Evolutionary conservation across 2,888 invertebrate genomes (phyloP).

Genomic region (Athripsodes cinereus): DNA sequence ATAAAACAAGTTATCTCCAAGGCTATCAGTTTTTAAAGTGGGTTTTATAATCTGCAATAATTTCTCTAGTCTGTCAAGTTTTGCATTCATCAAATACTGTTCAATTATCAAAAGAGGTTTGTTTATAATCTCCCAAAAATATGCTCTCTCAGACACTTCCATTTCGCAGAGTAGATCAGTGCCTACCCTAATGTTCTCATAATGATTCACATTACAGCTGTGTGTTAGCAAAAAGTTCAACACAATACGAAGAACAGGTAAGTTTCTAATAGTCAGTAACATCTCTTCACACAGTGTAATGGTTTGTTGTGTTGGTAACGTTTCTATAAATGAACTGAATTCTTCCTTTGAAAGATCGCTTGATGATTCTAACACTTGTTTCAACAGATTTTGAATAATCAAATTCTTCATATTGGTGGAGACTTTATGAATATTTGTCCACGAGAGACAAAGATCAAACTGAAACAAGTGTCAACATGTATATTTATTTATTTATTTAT

Average conservation of each 20-base stretch:
- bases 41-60: constrained; percentile 56
- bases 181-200: constrained; percentile 60
- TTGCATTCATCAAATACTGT: constrained; percentile 81
- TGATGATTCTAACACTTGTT: constrained; percentile 51
- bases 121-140: constrained; percentile 59
- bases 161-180: constrained; percentile 62
- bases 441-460: constrained; percentile 62
- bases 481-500: neutral
- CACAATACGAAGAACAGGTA: constrained; percentile 58
- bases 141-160: constrained; percentile 48
- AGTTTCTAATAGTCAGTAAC: constrained; percentile 55
- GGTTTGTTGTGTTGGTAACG: constrained; percentile 54
- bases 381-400: constrained; percentile 49
- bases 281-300: constrained; percentile 58
- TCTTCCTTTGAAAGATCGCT: constrained; percentile 41
- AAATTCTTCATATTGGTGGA: constrained; percentile 51
- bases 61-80: constrained; percentile 59
- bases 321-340: constrained; percentile 51
- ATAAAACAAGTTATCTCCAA: constrained; percentile 53
- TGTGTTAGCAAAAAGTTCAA: constrained; percentile 54
- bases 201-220: constrained; percentile 44
- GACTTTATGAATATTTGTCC: constrained; percentile 60
- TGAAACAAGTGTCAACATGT: constrained; percentile 34
- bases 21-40: constrained; percentile 38
- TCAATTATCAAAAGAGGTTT: constrained; percentile 75